Percentiles rank a stretch among this genome's conserved stretches.
Evolutionary conservation across 92 coral and sea anemone genomes (phyloP).

Genomic region (Virgularia gustaviana): DNA sequence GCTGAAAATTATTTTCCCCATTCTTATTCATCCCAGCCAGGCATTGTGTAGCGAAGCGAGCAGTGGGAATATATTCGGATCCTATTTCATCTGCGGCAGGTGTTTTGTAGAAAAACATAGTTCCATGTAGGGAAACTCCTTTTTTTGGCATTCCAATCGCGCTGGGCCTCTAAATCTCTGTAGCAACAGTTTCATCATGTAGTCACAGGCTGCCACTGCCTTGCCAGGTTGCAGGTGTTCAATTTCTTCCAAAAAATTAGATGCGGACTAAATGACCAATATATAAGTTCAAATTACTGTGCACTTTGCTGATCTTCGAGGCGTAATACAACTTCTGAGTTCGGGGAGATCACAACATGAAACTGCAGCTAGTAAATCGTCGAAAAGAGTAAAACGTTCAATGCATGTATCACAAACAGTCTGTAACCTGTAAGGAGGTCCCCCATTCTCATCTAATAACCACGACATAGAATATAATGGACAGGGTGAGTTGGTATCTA

Average conservation of each 20-base stretch:
- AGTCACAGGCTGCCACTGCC: slow-evolving; percentile 49
- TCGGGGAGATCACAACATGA: neutral
- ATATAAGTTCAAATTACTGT: slow-evolving; percentile 14
- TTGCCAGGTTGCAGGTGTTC: slow-evolving; percentile 27
- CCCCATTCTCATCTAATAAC: too few species aligned
- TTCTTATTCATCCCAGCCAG: too few species aligned
- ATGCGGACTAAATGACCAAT: slow-evolving; percentile 37
- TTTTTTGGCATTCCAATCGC: slow-evolving; percentile 39
- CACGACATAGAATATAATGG: too few species aligned
- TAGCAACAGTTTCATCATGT: slow-evolving; percentile 42
- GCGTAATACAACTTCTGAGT: neutral
- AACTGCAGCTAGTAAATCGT: neutral
- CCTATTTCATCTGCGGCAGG: neutral
- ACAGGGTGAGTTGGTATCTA: neutral
- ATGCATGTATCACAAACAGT: neutral
- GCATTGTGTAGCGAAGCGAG: too few species aligned
- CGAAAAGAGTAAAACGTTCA: slow-evolving; percentile 2
- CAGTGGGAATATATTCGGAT: too few species aligned
- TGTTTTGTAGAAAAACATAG: slow-evolving; percentile 32
- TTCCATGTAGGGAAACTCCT: slow-evolving; percentile 40
- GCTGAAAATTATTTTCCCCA: too few species aligned
- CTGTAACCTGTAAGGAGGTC: too few species aligned
- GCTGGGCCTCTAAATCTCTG: slow-evolving; percentile 41
- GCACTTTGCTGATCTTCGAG: neutral
- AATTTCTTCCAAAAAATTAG: slow-evolving; percentile 26